Conservation (phyloP, 2,888 invertebrate species). For the Crioceris asparagi region DNA sequence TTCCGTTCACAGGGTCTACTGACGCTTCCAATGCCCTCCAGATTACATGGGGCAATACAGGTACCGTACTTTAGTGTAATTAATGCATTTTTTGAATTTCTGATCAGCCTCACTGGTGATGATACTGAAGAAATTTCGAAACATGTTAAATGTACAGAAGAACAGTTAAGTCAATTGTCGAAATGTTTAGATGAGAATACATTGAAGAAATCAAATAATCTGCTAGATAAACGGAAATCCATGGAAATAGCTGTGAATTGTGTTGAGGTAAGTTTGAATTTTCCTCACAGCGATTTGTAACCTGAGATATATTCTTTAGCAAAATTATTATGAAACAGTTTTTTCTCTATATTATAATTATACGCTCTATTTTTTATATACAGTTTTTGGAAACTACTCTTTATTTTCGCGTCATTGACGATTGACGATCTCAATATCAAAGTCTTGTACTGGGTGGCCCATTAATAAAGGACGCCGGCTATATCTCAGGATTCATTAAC, state of each 20-base stretch:
- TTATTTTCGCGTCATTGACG: too few species aligned
- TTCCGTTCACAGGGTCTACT: slow-evolving; percentile 26
- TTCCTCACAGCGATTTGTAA: too few species aligned
- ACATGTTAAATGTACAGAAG: slow-evolving; percentile 12
- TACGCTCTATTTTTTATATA: too few species aligned
- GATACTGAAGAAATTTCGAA: slow-evolving; percentile 15
- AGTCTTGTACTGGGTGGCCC: too few species aligned
- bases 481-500: too few species aligned
- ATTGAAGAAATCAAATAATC: slow-evolving; percentile 33
- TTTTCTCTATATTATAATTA: too few species aligned
- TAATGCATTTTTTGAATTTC: slow-evolving; percentile 26
- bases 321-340: too few species aligned
- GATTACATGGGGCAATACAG: slow-evolving; percentile 28
- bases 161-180: slow-evolving; percentile 28
- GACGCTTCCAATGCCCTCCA: slow-evolving; percentile 30
- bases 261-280: slow-evolving; percentile 53
- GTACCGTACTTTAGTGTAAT: slow-evolving; percentile 29
- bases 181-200: slow-evolving; percentile 33
- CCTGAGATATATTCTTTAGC: too few species aligned
- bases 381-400: too few species aligned
- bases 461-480: too few species aligned
- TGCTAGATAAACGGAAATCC: slow-evolving; percentile 38
- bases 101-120: slow-evolving; percentile 18
- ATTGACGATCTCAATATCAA: too few species aligned
- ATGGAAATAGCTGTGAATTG: slow-evolving; percentile 49